Conservation (phyloP, 2,113 vertebrate genomes). For the Procavia capensis region DNA sequence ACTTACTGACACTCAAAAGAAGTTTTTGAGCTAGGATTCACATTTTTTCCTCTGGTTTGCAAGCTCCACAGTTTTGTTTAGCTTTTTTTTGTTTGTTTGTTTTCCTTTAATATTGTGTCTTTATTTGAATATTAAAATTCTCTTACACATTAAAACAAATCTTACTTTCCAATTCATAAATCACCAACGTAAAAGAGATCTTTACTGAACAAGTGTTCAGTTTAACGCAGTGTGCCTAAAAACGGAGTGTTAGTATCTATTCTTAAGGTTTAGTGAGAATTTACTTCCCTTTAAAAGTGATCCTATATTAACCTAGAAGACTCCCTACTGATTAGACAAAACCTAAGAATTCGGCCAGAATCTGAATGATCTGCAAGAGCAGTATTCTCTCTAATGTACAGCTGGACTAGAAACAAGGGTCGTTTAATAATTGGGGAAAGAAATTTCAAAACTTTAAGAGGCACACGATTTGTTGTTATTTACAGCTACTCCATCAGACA, state of each 20-base stretch:
- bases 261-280: conserved; percentile 2
- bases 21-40: neutral
- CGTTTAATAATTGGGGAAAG: neutral
- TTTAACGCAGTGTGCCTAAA: conserved; percentile 21
- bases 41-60: neutral
- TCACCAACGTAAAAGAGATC: neutral
- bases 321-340: neutral
- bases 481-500: neutral
- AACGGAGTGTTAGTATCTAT: neutral
- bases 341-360: conserved; percentile 29
- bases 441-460: neutral
- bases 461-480: neutral
- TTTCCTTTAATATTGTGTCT: neutral
- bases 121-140: conserved; percentile 41
- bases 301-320: neutral
- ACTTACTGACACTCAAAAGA: neutral
- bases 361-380: neutral
- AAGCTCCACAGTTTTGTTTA: neutral
- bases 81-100: neutral
- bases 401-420: neutral
- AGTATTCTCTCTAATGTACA: neutral
- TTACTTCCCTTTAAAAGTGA: conserved; percentile 31
- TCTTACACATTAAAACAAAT: neutral
- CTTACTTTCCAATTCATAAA: conserved; percentile 33
- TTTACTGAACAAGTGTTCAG: conserved; percentile 7